A percentile compares a stretch with the other conserved stretches of the same genome.
phyloP scores from a whole-genome alignment of 2,113 vertebrate genomes.

The Origma solitaria region DNA sequence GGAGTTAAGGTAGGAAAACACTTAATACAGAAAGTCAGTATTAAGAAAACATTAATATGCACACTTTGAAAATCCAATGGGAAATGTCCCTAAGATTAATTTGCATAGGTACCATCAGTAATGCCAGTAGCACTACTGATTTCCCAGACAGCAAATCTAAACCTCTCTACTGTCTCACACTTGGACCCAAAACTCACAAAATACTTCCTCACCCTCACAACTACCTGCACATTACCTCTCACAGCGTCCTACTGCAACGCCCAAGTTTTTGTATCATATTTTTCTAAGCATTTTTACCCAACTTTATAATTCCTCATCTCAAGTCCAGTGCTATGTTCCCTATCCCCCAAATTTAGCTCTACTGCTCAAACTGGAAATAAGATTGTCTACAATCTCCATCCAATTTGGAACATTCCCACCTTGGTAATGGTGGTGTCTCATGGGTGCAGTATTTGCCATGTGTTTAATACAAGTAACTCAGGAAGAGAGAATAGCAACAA shows the following conservation, averaged over 20 bases:
- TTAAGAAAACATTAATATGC: not conserved
- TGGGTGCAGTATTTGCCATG: rapidly evolving
- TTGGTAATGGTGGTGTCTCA: not conserved
- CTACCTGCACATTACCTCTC: not conserved
- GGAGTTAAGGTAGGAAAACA: not conserved
- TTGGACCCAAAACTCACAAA: not conserved
- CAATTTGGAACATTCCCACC: not conserved
- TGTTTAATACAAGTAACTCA: not conserved
- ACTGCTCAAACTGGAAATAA: not conserved
- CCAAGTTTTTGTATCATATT: not conserved
- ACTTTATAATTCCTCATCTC: not conserved
- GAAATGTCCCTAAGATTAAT: not conserved
- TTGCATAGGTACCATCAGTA: not conserved
- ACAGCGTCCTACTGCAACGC: not conserved
- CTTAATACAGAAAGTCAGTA: not conserved
- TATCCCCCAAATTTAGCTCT: not conserved
- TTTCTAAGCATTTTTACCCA: not conserved
- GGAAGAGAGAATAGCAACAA: not conserved
- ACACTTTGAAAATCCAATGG: not conserved
- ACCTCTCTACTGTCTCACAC: not conserved
- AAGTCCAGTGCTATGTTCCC: not conserved
- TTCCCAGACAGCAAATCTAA: not conserved
- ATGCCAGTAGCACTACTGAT: not conserved
- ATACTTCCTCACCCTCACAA: not conserved
- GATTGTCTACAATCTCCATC: not conserved